phyloP scores from a whole-genome alignment of 2,888 invertebrate genomes.

The Hybos culiciformis region DNA sequence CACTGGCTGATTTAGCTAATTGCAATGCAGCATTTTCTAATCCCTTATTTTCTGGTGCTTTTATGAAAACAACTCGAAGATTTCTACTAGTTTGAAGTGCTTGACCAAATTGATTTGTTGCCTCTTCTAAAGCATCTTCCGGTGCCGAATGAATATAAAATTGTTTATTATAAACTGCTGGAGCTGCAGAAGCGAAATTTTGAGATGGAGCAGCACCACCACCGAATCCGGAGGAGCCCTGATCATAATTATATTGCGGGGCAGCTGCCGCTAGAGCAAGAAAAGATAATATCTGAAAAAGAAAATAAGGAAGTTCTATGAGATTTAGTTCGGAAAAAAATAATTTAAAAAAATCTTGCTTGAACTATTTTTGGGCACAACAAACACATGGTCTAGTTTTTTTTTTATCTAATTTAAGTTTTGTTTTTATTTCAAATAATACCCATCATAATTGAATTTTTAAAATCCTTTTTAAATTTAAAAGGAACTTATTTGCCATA shows the following conservation, averaged over 20 bases:
- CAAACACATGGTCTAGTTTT: too few species aligned
- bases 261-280: neutral
- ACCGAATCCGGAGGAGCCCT: neutral
- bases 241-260: neutral
- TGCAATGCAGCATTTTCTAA: slow-evolving; percentile 16
- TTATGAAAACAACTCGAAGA: slow-evolving; percentile 25
- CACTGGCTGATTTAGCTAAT: slow-evolving; percentile 24
- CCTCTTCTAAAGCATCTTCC: slow-evolving; percentile 18
- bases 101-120: slow-evolving; percentile 9
- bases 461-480: too few species aligned
- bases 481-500: too few species aligned
- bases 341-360: too few species aligned
- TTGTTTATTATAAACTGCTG: slow-evolving; percentile 14
- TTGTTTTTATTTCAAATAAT: too few species aligned
- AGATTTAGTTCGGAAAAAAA: too few species aligned
- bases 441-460: too few species aligned
- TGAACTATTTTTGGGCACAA: too few species aligned
- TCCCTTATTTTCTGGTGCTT: slow-evolving; percentile 22
- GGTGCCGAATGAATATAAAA: slow-evolving; percentile 18
- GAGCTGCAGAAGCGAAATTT: too few species aligned
- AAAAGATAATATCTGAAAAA: neutral
- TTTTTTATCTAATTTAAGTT: too few species aligned
- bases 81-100: slow-evolving; percentile 17
- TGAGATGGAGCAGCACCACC: neutral
- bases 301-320: neutral